phyloP scores from a whole-genome alignment of 2,888 invertebrate genomes.

The Drosophila demipolita region DNA sequence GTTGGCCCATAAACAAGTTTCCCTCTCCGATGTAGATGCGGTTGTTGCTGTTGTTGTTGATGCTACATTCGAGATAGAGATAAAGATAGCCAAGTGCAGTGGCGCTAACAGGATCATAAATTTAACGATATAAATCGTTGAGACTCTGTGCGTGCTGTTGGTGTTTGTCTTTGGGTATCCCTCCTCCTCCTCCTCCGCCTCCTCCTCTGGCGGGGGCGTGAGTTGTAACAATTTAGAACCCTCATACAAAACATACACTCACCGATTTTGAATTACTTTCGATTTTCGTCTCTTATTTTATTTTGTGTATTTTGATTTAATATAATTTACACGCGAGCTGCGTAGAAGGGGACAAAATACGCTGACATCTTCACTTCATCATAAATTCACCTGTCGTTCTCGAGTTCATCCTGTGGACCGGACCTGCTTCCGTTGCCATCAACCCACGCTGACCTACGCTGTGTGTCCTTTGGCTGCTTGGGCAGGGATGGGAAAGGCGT shows the following conservation, averaged over 20 bases:
- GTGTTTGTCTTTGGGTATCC: conserved; percentile 22
- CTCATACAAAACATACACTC: conserved; percentile 43
- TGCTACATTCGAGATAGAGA: conserved; percentile 62
- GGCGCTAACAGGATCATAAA: conserved; percentile 83
- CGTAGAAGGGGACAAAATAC: conserved; percentile 59
- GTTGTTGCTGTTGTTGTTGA: conserved; percentile 38
- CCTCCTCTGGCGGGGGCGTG: conserved; percentile 44
- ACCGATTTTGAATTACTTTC: conserved; percentile 79
- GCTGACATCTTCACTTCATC: conserved; percentile 80
- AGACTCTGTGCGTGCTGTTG: conserved; percentile 7
- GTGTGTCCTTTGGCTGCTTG: conserved; percentile 25
- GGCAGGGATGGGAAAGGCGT: conserved; percentile 34
- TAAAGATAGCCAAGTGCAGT: conserved; percentile 72
- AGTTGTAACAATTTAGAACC: conserved; percentile 63
- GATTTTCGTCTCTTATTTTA: neutral
- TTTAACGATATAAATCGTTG: conserved; percentile 76
- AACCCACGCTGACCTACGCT: conserved; percentile 5
- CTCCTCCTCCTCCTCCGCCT: neutral
- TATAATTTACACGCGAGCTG: conserved; percentile 72
- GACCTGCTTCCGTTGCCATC: conserved; percentile 68
- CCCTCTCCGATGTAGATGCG: conserved; percentile 2
- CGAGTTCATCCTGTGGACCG: conserved; percentile 61
- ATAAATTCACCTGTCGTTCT: conserved; percentile 82
- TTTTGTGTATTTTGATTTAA: conserved; percentile 27
- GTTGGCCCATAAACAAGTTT: conserved; percentile 69